Percentiles rank a stretch among this genome's conserved stretches.
These are phyloP conservation scores for Girardia tigrina DNA, from an alignment of 2,888 invertebrate genomes.

Conservation along the genomic window DNA sequence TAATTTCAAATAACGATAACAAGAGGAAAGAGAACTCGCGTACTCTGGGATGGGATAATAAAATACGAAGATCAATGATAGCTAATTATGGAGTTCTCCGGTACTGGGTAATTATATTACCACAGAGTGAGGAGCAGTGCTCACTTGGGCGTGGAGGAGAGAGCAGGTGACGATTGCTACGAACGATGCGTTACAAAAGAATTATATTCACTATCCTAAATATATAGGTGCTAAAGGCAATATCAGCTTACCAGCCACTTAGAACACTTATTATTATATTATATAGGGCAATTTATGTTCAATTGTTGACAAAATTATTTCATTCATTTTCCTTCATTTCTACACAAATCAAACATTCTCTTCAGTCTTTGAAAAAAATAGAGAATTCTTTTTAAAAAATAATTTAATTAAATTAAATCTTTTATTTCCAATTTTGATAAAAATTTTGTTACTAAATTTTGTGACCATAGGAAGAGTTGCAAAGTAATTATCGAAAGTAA, in stretches of 20 bases:
- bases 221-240: conserved; percentile 15
- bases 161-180: conserved; percentile 6
- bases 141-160: not conserved
- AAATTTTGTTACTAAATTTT: too few relatives aligned
- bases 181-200: conserved; percentile 5
- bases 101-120: conserved; percentile 7
- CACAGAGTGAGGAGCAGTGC: not conserved
- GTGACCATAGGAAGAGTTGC: too few relatives aligned
- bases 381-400: too few relatives aligned
- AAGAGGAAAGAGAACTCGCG: conserved; percentile 1
- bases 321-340: not conserved
- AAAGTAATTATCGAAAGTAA: too few relatives aligned
- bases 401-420: too few relatives aligned
- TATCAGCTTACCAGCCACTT: conserved; percentile 20
- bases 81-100: conserved; percentile 10
- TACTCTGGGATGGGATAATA: too few relatives aligned
- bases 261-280: conserved; percentile 14
- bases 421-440: too few relatives aligned
- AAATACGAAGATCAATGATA: conserved; percentile 20
- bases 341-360: too few relatives aligned
- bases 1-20: not conserved
- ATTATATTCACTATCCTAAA: not conserved
- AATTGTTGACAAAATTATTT: not conserved
- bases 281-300: not conserved
- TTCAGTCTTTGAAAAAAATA: too few relatives aligned